phyloP scores from a whole-genome alignment of 2,113 vertebrate species.

The Melanotaenia duboulayi region DNA sequence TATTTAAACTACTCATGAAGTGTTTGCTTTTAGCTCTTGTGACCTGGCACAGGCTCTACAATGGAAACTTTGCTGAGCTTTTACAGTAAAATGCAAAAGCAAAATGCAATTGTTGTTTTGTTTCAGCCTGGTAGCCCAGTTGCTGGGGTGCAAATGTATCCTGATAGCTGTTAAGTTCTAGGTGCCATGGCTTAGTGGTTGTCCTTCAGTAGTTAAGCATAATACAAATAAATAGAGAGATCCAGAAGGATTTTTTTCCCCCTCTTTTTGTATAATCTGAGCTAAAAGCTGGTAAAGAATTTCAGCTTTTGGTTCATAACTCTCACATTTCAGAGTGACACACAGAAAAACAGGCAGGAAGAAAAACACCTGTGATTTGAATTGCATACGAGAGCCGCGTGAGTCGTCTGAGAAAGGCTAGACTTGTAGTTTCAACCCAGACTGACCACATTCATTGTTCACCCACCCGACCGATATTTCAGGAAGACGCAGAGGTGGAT shows the following conservation, averaged over 20 bases:
- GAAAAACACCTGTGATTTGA: slow-evolving; percentile 48
- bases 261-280: background rate
- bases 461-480: slow-evolving; percentile 70
- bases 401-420: slow-evolving; percentile 49
- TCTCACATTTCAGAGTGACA: background rate
- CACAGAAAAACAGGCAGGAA: background rate
- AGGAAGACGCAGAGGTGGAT: slow-evolving; percentile 68
- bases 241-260: slow-evolving; percentile 40
- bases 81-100: slow-evolving; percentile 35
- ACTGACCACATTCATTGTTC: slow-evolving; percentile 68
- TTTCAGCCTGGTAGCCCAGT: slow-evolving; percentile 10
- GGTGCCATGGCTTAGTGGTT: slow-evolving; percentile 38
- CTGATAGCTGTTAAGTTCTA: slow-evolving; percentile 38
- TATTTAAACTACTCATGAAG: slow-evolving; percentile 41
- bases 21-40: slow-evolving; percentile 38
- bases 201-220: slow-evolving; percentile 42
- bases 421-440: slow-evolving; percentile 46
- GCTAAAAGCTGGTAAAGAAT: slow-evolving; percentile 20
- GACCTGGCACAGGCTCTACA: slow-evolving; percentile 17
- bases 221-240: slow-evolving; percentile 38
- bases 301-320: slow-evolving; percentile 13
- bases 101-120: slow-evolving; percentile 21
- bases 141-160: slow-evolving; percentile 43
- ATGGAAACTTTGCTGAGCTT: slow-evolving; percentile 35
- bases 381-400: slow-evolving; percentile 45